Evolutionary conservation across 2,888 invertebrate genomes (phyloP).

Genomic region (Cephus pygmeus): DNA sequence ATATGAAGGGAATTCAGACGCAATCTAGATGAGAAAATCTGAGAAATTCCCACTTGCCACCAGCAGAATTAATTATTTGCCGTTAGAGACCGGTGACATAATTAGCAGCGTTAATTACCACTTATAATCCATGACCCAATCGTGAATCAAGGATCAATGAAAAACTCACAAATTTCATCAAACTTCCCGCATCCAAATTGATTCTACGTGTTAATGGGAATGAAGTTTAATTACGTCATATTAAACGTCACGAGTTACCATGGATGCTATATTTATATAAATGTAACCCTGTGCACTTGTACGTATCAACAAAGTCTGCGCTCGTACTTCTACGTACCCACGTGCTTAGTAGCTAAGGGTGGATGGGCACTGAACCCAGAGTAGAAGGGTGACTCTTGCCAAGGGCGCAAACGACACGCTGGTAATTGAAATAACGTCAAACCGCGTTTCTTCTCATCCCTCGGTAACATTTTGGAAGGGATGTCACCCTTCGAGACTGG

Average conservation of each 20-base stretch:
- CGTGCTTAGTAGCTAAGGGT: background rate
- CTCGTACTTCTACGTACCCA: background rate
- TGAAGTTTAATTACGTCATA: background rate
- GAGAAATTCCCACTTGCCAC: background rate
- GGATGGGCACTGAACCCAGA: background rate
- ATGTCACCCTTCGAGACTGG: background rate
- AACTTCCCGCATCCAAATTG: background rate
- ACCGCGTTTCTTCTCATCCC: background rate
- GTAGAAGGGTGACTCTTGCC: background rate
- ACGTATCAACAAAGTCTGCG: background rate
- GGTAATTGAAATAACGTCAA: background rate
- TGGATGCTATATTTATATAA: background rate
- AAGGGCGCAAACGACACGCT: background rate
- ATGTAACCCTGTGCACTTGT: background rate
- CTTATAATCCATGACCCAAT: background rate
- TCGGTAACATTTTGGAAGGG: background rate
- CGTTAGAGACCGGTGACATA: background rate
- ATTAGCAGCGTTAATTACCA: background rate
- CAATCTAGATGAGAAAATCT: background rate
- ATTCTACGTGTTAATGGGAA: background rate
- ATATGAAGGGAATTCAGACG: background rate
- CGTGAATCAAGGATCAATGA: background rate
- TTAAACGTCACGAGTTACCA: background rate
- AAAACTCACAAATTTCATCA: background rate
- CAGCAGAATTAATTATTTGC: background rate